Evolutionary conservation across 2,888 invertebrate species (phyloP), one percentile per base, ranked within the genome.

Genomic region (Drosophila phalerata): DNA sequence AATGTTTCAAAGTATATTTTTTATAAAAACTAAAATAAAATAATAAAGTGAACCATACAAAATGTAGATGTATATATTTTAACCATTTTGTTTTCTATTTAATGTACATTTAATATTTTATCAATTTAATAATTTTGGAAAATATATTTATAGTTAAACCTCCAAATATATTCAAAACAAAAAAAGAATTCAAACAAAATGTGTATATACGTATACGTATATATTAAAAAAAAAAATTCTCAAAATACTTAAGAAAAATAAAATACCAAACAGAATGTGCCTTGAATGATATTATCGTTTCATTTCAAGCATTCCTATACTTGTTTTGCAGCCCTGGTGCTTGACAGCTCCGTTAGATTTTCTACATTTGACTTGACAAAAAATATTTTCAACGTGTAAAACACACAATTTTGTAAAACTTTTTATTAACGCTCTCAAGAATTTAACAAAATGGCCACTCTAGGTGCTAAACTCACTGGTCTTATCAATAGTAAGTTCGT

Each of bases 401-500:
- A 22, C n/a, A 52, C 25, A 47, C 4, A 65, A 55, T 25, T 45
- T 51, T 49, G 11, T 13, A 10, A n/a, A 30, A 6, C 15, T 62
- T 57, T 48, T 13, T n/a, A 22, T 9, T 2, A 38, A 22, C 13
- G 30, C n/a, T 47, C 30, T n/a, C n/a, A 8, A 17, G 15, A 2
- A 17, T 57, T 38, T 2, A 19, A n/a, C 3, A 68, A 56, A 3
- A 89, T 83, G 83, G 45, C 78, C 13, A 40, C 55, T 13, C 19
- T 83, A 10, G 19, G 42, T 0, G 53, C 63, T 5, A 84, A 81
- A 34, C 47, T 52, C 6, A 67, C 60, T 1, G 52, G 40, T 3
- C 17, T 87, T 0, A 15, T 42, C 17, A 76, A 81, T 25, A 40
- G 84, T 89, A 73, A 81, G 84, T 73, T 5, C 6, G 2, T 4